Evolutionary conservation across 2,888 invertebrate species (phyloP).

Genomic region (Bombyx huttoni): DNA sequence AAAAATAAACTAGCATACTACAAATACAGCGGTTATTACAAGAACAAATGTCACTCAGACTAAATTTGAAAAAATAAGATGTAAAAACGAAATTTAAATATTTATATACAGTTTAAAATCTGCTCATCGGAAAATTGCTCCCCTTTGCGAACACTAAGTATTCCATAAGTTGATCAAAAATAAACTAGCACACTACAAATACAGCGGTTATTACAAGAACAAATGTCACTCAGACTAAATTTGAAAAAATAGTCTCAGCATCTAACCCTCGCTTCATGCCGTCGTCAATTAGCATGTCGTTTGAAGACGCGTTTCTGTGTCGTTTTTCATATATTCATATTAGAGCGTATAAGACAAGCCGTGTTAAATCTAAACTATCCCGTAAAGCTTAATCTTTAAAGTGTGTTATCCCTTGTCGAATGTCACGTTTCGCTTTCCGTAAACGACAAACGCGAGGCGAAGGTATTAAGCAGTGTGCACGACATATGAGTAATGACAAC

Average conservation of each 20-base stretch:
- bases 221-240: slow-evolving; percentile 22
- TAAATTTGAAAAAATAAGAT: slow-evolving; percentile 36
- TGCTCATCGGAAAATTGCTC: too few species aligned
- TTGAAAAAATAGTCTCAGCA: slow-evolving; percentile 34
- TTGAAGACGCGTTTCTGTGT: slow-evolving; percentile 56
- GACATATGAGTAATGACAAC: slow-evolving; percentile 71
- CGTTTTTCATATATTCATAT: slow-evolving; percentile 20
- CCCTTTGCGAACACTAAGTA: too few species aligned
- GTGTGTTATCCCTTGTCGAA: slow-evolving; percentile 30
- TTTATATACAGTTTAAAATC: background rate
- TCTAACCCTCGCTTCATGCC: slow-evolving; percentile 45
- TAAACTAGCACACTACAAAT: too few species aligned
- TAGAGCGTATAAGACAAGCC: slow-evolving; percentile 21
- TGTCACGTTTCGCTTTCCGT: slow-evolving; percentile 38
- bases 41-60: slow-evolving; percentile 18
- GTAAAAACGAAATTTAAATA: background rate
- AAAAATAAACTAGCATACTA: too few species aligned
- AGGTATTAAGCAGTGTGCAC: slow-evolving; percentile 56
- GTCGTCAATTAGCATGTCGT: slow-evolving; percentile 68
- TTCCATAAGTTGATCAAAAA: too few species aligned
- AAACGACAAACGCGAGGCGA: slow-evolving; percentile 30
- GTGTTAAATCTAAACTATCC: slow-evolving; percentile 18
- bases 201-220: slow-evolving; percentile 5
- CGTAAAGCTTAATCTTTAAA: slow-evolving; percentile 27
- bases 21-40: background rate